Evolutionary conservation across 2,113 vertebrate species (phyloP), one percentile per base, ranked within the genome.

Genomic region (Echinops telfairi): DNA sequence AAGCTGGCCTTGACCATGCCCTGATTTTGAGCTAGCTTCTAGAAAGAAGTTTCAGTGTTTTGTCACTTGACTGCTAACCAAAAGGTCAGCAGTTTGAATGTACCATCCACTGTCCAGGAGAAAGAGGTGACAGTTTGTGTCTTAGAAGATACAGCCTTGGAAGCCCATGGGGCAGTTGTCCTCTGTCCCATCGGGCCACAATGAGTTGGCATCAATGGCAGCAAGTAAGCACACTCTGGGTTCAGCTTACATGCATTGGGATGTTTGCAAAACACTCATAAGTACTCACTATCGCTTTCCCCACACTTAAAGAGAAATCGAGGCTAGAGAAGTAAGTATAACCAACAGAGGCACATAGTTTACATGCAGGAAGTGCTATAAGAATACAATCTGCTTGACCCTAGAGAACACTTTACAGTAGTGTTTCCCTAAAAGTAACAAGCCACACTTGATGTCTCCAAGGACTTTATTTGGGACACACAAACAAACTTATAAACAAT

Each of bases 281-380:
- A 53, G 47, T 53, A 53, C 47, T 53, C 47, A 53, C 47, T 53
- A 53, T 53, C 10, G 79, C 15, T 92, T 92, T 88, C 7, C 2
- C 14, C 71, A 83, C 86, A 83, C 93, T 88, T 90, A 89, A 73
- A 68, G 53, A 78, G 23, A 92, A 92, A 62, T 84, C 6, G 27
- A 91, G 38, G 47, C 8, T 57, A 81, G 29, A 93, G 71, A 86
- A 33, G n/a, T 47, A 83, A 33, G n/a, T 47, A 83, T n/a, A 53
- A 43, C 73, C 25, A 29, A 20, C 20, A 85, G 75, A 84, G 11
- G 31, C 38, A 87, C 19, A 77, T 1, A 76, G 10, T 83, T 33
- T 68, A 83, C 58, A 71, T 20, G 29, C 70, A 80, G 70, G 57
- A 66, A 22, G 25, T 71, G 31, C 23, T 76, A 8, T 66, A 47